Conservation (phyloP, 2,888 invertebrate genomes). For the Dugesia japonica region DNA sequence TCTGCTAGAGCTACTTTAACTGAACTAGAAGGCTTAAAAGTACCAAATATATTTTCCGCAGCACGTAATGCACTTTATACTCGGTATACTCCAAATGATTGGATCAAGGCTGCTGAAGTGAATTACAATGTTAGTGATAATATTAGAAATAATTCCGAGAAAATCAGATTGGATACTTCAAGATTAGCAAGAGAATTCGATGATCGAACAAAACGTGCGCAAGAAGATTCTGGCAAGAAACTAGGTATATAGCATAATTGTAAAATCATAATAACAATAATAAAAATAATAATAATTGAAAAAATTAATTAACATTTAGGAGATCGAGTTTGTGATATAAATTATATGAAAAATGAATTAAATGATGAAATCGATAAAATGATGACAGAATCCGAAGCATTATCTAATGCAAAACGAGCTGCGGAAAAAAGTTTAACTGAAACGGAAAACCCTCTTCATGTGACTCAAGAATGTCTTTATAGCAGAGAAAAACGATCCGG, state of each 20-base stretch:
- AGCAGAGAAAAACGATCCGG: constrained; percentile 73
- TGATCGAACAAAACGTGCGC: constrained; percentile 46
- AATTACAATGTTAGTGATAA: constrained; percentile 71
- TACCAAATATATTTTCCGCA: constrained; percentile 47
- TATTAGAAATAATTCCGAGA: constrained; percentile 57
- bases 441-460: constrained; percentile 73
- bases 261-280: no score
- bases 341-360: constrained; percentile 73
- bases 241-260: no score
- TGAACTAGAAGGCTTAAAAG: constrained; percentile 44
- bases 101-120: constrained; percentile 64
- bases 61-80: constrained; percentile 57
- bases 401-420: constrained; percentile 59
- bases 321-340: constrained; percentile 74
- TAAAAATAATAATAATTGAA: no score
- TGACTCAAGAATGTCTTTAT: constrained; percentile 80
- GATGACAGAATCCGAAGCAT: constrained; percentile 62
- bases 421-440: constrained; percentile 60
- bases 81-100: constrained; percentile 69
- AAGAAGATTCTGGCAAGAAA: constrained; percentile 66
- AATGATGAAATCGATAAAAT: constrained; percentile 67
- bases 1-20: constrained; percentile 42
- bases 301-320: constrained; percentile 35
- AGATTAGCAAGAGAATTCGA: constrained; percentile 49
- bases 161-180: constrained; percentile 44